phyloP scores from a whole-genome alignment of 2,888 invertebrate species.

The Hirtodrosophila alboralis region DNA sequence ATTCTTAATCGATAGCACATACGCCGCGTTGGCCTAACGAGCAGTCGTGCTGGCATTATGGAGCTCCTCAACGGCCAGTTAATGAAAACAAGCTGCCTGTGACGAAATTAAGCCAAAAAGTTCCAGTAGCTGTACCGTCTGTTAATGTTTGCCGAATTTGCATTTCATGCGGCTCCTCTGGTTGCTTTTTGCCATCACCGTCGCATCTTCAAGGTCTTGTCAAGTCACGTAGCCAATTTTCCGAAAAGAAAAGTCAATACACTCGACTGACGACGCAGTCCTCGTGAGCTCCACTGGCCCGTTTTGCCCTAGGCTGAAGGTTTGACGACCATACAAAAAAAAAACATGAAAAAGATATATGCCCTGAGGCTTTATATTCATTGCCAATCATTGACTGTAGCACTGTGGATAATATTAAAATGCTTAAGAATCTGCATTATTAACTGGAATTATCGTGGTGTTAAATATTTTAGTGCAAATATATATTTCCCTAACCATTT shows the following conservation, averaged over 20 bases:
- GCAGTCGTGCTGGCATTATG: slow-evolving; percentile 49
- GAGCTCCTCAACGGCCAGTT: slow-evolving; percentile 67
- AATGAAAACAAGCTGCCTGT: slow-evolving; percentile 76
- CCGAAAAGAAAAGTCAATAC: slow-evolving; percentile 69
- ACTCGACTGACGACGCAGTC: slow-evolving; percentile 45
- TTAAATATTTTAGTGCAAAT: too few relatives aligned
- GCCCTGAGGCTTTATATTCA: slow-evolving; percentile 18
- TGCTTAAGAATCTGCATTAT: background rate
- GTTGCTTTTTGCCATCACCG: slow-evolving; percentile 21
- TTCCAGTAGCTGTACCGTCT: slow-evolving; percentile 46
- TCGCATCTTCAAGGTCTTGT: slow-evolving; percentile 58
- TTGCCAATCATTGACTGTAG: slow-evolving; percentile 9
- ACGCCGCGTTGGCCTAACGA: slow-evolving; percentile 69
- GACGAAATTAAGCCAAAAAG: slow-evolving; percentile 59
- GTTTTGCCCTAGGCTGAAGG: slow-evolving; percentile 20
- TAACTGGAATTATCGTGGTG: too few relatives aligned
- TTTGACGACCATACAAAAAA: slow-evolving; percentile 13
- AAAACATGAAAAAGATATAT: slow-evolving; percentile 11
- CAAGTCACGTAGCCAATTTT: slow-evolving; percentile 79
- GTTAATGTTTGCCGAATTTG: slow-evolving; percentile 76
- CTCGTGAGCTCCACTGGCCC: slow-evolving; percentile 4
- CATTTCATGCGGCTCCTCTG: slow-evolving; percentile 67
- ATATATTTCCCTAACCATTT: too few relatives aligned
- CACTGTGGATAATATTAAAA: background rate
- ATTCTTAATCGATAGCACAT: slow-evolving; percentile 77